phyloP scores from a whole-genome alignment of 2,113 vertebrate genomes.

The Cettia cetti region DNA sequence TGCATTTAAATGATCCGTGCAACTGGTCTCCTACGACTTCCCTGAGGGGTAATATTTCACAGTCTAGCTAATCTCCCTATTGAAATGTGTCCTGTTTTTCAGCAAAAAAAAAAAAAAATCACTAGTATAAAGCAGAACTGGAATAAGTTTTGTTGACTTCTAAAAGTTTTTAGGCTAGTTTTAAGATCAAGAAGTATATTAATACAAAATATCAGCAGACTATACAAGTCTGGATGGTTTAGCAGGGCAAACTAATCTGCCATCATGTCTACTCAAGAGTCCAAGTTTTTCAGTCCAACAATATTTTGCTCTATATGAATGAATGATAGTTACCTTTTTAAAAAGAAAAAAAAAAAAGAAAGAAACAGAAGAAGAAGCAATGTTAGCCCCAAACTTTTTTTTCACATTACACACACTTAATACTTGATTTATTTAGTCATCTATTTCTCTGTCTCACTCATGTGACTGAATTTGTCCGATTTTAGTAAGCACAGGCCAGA shows the following conservation, averaged over 20 bases:
- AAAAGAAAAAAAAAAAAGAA: neutral
- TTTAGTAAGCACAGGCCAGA: neutral
- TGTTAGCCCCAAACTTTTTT: neutral
- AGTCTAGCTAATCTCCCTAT: constrained; percentile 37
- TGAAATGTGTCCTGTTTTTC: constrained; percentile 20
- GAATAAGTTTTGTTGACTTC: neutral
- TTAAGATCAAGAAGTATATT: neutral
- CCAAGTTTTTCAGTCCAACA: neutral
- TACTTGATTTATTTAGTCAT: neutral
- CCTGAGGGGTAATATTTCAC: constrained; percentile 59
- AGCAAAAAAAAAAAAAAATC: constrained; percentile 19
- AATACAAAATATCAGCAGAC: neutral
- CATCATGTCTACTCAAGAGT: neutral
- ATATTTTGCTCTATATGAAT: neutral
- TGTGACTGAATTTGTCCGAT: neutral
- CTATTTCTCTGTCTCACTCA: neutral
- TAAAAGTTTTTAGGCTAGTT: neutral
- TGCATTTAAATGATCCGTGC: constrained; percentile 63
- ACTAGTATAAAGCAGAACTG: neutral
- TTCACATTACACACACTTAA: neutral
- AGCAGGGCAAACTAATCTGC: neutral
- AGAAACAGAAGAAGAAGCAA: neutral
- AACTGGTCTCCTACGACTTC: constrained; percentile 44
- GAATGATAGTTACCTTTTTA: neutral
- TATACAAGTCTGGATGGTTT: neutral